phyloP scores from a whole-genome alignment of 2,113 vertebrate species.

The Acrocephalus arundinaceus region DNA sequence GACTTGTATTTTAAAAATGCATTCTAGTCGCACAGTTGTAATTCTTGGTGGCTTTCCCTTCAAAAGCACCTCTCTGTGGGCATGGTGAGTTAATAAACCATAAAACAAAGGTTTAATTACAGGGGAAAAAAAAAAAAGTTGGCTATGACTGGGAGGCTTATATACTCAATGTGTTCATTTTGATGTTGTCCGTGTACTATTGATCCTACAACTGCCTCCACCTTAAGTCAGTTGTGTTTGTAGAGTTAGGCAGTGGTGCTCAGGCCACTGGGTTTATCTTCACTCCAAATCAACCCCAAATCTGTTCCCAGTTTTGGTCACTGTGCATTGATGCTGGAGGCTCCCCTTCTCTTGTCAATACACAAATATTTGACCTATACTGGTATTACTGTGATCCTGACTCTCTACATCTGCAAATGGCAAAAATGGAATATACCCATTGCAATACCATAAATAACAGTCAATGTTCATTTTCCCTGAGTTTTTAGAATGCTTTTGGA shows the following conservation, averaged over 20 bases:
- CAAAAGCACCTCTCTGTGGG: background rate
- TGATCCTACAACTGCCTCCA: background rate
- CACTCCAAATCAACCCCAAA: background rate
- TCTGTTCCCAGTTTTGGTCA: background rate
- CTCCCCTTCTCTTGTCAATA: background rate
- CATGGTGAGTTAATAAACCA: background rate
- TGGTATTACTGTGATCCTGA: background rate
- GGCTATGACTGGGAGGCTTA: background rate
- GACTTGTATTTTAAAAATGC: background rate
- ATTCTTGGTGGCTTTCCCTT: background rate
- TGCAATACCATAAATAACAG: background rate
- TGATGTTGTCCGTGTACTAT: background rate
- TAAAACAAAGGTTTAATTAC: background rate
- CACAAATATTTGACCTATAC: background rate
- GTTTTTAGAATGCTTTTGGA: background rate
- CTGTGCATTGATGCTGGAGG: background rate
- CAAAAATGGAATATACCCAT: background rate
- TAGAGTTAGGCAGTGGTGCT: background rate
- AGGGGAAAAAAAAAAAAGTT: background rate
- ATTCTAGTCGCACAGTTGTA: background rate
- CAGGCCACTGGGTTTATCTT: background rate
- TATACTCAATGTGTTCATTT: background rate
- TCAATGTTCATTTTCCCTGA: background rate
- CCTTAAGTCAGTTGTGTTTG: background rate
- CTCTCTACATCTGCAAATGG: background rate